Evolutionary conservation across 2,113 vertebrate species (phyloP).

Genomic region (Pedetes capensis): DNA sequence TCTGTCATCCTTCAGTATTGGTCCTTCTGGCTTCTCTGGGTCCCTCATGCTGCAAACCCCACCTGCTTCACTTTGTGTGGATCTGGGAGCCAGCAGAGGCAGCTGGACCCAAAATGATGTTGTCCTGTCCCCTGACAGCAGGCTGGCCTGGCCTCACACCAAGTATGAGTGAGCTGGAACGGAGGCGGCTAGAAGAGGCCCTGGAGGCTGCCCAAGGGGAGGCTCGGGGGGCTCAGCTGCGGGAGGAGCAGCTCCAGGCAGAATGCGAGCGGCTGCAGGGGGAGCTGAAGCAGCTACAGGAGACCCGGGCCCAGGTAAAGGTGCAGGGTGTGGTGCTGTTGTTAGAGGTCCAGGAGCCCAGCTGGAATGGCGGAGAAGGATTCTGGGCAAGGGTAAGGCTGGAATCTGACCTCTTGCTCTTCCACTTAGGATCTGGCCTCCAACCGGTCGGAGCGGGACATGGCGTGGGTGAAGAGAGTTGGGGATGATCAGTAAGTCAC

Average conservation of each 20-base stretch:
- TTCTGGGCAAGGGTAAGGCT: neutral
- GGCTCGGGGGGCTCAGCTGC: slow-evolving; percentile 91
- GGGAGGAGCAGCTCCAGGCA: slow-evolving; percentile 92
- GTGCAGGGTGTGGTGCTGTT: fast-evolving
- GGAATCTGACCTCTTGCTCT: slow-evolving; percentile 33
- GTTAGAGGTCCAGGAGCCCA: neutral
- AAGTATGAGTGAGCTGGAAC: slow-evolving; percentile 89
- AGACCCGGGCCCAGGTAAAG: slow-evolving; percentile 89
- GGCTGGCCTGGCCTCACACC: slow-evolving; percentile 84
- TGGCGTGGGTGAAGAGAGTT: slow-evolving; percentile 98
- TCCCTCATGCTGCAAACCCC: neutral
- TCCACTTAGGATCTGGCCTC: slow-evolving; percentile 89
- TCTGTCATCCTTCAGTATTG: neutral
- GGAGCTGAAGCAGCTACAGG: slow-evolving; percentile 91
- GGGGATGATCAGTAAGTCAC: slow-evolving; percentile 97
- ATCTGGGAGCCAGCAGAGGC: neutral
- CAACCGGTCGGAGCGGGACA: slow-evolving; percentile 93
- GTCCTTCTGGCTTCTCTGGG: neutral
- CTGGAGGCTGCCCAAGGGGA: slow-evolving; percentile 92
- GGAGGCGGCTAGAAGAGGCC: slow-evolving; percentile 90
- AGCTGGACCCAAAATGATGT: neutral
- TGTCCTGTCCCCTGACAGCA: slow-evolving; percentile 79
- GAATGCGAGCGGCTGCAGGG: slow-evolving; percentile 92
- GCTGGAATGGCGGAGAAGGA: neutral
- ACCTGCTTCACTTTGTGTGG: neutral